phyloP scores from a whole-genome alignment of 2,113 vertebrate genomes.

The Malaclemys terrapin region DNA sequence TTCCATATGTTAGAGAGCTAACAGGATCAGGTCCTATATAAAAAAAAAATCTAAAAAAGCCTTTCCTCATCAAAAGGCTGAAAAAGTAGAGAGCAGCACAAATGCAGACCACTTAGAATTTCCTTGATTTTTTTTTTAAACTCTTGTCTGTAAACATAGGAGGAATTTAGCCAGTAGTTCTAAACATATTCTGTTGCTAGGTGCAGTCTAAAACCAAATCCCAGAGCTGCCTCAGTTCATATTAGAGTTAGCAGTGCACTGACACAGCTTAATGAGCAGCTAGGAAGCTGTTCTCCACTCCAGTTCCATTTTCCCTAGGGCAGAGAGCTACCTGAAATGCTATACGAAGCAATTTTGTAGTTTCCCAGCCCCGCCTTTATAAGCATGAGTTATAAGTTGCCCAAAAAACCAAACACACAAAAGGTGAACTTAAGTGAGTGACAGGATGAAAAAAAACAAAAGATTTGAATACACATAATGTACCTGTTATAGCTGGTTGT shows the following conservation, averaged over 20 bases:
- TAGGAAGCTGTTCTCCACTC: constrained; percentile 17
- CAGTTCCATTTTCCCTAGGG: background rate
- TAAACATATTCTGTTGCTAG: constrained; percentile 22
- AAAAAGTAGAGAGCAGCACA: background rate
- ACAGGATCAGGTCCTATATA: background rate
- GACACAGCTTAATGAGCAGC: constrained; percentile 21
- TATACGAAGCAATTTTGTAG: constrained; percentile 40
- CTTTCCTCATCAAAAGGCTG: background rate
- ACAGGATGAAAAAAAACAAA: constrained; percentile 30
- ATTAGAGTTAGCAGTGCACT: constrained; percentile 24
- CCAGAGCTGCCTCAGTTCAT: constrained; percentile 6
- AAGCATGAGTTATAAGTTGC: constrained; percentile 17
- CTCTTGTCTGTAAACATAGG: background rate
- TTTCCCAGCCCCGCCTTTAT: constrained; percentile 25
- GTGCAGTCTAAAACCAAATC: constrained; percentile 16
- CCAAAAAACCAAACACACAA: background rate
- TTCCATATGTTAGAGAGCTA: background rate
- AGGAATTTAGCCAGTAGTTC: background rate
- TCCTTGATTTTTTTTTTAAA: background rate
- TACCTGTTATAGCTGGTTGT: background rate
- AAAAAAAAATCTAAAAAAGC: background rate
- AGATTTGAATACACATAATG: background rate
- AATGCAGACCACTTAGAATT: background rate
- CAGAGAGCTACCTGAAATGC: background rate
- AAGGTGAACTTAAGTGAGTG: background rate